Evolutionary conservation across 2,888 invertebrate species (phyloP), one percentile per base, ranked within the genome.

Genomic region (Saturnia japonica): DNA sequence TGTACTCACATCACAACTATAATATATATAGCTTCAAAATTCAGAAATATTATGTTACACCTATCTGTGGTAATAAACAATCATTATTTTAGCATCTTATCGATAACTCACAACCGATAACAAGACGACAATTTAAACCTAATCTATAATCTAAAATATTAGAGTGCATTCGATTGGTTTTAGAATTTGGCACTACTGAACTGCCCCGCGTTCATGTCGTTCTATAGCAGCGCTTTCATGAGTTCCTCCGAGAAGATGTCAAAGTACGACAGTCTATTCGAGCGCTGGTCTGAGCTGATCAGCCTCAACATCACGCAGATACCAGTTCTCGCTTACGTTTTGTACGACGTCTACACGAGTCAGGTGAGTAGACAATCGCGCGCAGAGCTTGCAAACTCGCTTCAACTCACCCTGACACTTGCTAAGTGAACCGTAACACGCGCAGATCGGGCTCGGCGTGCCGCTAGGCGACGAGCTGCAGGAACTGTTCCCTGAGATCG

Each of bases 101-200:
- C n/a, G n/a, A n/a, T n/a, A n/a, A n/a, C n/a, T n/a, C n/a, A n/a
- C n/a, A n/a, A n/a, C 11, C 45, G 0, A 45, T 2, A 14, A 7
- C 12, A 1, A 45, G 45, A 12, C 45, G 45, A 45, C 2, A 11
- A 45, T 14, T 14, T 45, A 45, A 12, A 45, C 12, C 12, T n/a
- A 51, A n/a, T n/a, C n/a, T n/a, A n/a, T 9, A 51, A 6, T 8
- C 51, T n/a, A n/a, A n/a, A 22, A n/a, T 11, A 54, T 8, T 54
- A 9, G 2, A 7, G 11, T 11, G 2, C 9, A 60, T 0, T 60
- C 57, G 69, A 62, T 70, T 42, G 43, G 64, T 79, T 77, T 16
- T 78, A 86, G 86, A 85, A 85, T 69, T 54, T 79, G 2, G 78
- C 79, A 0, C 47, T 34, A 4, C 0, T 77, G 0, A 87, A 86